Evolutionary conservation across 1,140 invertebrate genomes (phyloP).

Genomic region (Tetraneura akinire): DNA sequence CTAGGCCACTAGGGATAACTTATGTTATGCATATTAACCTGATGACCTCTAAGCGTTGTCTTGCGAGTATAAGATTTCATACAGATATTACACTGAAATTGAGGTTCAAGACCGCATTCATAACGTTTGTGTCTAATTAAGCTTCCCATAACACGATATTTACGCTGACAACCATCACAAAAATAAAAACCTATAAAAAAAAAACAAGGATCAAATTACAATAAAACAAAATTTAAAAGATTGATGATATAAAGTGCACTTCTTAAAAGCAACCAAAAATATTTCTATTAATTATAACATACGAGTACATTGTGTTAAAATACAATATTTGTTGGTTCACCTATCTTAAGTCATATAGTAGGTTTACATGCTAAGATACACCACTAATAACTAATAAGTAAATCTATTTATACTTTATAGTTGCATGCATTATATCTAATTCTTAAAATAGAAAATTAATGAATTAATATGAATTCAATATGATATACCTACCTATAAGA

Average conservation of each 20-base stretch:
- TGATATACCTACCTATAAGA: too few relatives aligned
- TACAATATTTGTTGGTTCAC: too few relatives aligned
- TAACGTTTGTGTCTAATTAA: conserved; percentile 62
- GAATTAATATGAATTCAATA: too few relatives aligned
- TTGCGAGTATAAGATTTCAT: conserved; percentile 61
- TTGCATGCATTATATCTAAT: neutral
- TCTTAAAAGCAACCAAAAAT: conserved; percentile 14
- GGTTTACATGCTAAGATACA: too few relatives aligned
- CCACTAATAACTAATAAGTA: too few relatives aligned
- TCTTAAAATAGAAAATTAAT: neutral
- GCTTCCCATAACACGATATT: conserved; percentile 58
- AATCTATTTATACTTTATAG: neutral
- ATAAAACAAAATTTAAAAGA: neutral
- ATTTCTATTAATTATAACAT: too few relatives aligned
- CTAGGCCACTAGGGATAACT: neutral
- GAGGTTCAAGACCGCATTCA: conserved; percentile 62
- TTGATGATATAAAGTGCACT: neutral
- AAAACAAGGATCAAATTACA: neutral
- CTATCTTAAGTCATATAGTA: too few relatives aligned
- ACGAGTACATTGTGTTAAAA: too few relatives aligned
- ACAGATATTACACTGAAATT: conserved; percentile 61
- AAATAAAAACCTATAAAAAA: conserved; percentile 38
- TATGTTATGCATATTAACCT: conserved; percentile 55
- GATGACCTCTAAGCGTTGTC: conserved; percentile 61
- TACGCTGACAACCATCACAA: conserved; percentile 55